phyloP scores from a whole-genome alignment of 2,797 vertebrate genomes.

The Gallinago solitaria region DNA sequence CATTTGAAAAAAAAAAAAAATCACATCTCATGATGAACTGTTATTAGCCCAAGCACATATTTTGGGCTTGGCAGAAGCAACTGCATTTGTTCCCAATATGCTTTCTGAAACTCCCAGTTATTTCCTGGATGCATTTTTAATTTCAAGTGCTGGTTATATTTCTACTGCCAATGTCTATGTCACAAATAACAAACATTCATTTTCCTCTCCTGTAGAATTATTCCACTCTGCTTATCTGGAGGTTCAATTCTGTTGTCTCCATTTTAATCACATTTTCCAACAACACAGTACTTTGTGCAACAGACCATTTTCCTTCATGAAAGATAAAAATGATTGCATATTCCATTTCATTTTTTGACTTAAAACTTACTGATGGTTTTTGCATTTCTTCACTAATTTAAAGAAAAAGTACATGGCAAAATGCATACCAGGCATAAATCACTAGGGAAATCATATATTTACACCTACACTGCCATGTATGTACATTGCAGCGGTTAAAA shows the following conservation, averaged over 20 bases:
- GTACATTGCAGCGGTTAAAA: neutral
- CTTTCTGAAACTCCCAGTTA: neutral
- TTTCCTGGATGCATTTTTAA: conserved; percentile 18
- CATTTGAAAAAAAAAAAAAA: neutral
- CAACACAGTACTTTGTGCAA: neutral
- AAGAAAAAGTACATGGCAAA: neutral
- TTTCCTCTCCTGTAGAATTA: conserved; percentile 35
- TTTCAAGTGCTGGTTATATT: neutral
- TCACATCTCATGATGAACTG: neutral
- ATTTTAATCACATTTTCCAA: conserved; percentile 48
- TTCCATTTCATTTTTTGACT: neutral
- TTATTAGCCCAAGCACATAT: neutral
- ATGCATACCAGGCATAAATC: neutral
- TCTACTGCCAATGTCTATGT: neutral
- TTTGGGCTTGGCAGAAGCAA: neutral
- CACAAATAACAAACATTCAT: neutral
- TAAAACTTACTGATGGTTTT: neutral
- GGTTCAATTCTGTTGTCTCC: conserved; percentile 1
- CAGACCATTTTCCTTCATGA: neutral
- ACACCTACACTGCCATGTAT: neutral
- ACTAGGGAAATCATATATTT: neutral
- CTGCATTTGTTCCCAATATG: neutral
- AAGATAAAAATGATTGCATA: neutral
- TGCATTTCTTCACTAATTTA: neutral
- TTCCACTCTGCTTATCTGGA: conserved; percentile 19